phyloP scores from a whole-genome alignment of 2,888 invertebrate species.

The Ophioninae sp. region DNA sequence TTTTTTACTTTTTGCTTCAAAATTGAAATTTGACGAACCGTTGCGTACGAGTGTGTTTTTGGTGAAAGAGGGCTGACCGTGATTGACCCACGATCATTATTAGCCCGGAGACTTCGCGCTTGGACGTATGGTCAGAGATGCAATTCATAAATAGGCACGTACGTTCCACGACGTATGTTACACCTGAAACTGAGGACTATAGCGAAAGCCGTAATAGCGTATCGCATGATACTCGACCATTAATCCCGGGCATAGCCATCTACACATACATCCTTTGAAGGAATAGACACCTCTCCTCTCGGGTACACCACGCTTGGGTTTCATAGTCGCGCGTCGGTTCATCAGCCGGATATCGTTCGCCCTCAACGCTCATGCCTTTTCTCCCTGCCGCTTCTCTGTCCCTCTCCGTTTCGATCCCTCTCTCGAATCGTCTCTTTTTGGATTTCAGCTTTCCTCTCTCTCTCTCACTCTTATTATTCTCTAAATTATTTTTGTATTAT shows the following conservation, averaged over 20 bases:
- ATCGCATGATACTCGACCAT: constrained; percentile 76
- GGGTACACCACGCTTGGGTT: constrained; percentile 67
- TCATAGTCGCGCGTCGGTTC: constrained; percentile 58
- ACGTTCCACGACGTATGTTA: constrained; percentile 51
- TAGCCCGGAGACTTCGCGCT: not conserved
- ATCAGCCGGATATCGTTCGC: constrained; percentile 73
- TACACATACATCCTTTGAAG: constrained; percentile 70
- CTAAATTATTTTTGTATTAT: too few species aligned
- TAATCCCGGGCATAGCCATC: constrained; percentile 74
- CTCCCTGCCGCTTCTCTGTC: constrained; percentile 19
- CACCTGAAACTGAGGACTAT: constrained; percentile 71
- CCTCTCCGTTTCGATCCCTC: not conserved
- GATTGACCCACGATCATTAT: constrained; percentile 35
- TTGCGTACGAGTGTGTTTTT: too few species aligned
- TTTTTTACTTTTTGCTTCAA: too few species aligned
- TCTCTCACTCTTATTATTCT: too few species aligned
- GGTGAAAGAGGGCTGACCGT: constrained; percentile 9
- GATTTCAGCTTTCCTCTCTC: constrained; percentile 5
- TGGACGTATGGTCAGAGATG: constrained; percentile 18
- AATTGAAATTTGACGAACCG: too few species aligned
- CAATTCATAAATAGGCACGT: constrained; percentile 53
- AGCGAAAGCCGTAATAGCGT: constrained; percentile 72
- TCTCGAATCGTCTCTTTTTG: constrained; percentile 20
- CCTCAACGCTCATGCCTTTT: constrained; percentile 50
- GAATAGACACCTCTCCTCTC: constrained; percentile 73